These are phyloP conservation scores for Prunella strophiata DNA, from an alignment of 2,797 vertebrate species.

Conservation along the genomic window DNA sequence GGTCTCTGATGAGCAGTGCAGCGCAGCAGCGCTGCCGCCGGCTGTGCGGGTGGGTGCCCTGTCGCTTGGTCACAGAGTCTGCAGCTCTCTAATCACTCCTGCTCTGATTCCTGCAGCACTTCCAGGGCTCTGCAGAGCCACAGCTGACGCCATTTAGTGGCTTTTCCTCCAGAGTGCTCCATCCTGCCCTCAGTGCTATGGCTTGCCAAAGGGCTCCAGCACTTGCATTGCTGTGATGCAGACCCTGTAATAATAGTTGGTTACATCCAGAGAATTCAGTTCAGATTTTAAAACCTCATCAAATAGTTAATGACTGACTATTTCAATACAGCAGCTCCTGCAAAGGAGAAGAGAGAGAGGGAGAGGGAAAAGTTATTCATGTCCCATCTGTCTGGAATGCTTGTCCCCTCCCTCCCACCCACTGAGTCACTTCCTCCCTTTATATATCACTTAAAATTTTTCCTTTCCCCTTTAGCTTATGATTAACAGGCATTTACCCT, in stretches of 20 bases:
- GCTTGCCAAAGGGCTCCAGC: slow-evolving; percentile 45
- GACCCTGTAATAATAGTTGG: slow-evolving; percentile 60
- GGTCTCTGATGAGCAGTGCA: not conserved
- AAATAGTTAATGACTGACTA: slow-evolving; percentile 67
- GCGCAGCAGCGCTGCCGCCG: accelerated
- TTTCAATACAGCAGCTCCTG: slow-evolving; percentile 66
- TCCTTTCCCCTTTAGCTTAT: slow-evolving; percentile 69
- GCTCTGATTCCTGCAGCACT: not conserved
- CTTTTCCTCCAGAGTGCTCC: not conserved
- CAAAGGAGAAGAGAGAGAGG: slow-evolving; percentile 49
- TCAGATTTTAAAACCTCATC: slow-evolving; percentile 68
- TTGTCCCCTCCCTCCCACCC: slow-evolving; percentile 63
- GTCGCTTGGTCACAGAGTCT: not conserved
- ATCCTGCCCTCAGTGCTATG: not conserved
- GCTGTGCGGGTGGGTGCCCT: not conserved
- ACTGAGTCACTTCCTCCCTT: slow-evolving; percentile 71
- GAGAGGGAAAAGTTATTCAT: slow-evolving; percentile 72
- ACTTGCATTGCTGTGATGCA: slow-evolving; percentile 37
- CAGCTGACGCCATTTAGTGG: slow-evolving; percentile 44
- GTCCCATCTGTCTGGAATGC: slow-evolving; percentile 71
- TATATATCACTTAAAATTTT: slow-evolving; percentile 70
- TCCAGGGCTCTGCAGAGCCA: not conserved
- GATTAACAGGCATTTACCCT: slow-evolving; percentile 66
- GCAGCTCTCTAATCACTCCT: not conserved
- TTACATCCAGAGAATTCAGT: slow-evolving; percentile 42